These are phyloP conservation scores for Sebastes flavidus DNA, from an alignment of 2,797 vertebrate genomes.

Conservation along the genomic window DNA sequence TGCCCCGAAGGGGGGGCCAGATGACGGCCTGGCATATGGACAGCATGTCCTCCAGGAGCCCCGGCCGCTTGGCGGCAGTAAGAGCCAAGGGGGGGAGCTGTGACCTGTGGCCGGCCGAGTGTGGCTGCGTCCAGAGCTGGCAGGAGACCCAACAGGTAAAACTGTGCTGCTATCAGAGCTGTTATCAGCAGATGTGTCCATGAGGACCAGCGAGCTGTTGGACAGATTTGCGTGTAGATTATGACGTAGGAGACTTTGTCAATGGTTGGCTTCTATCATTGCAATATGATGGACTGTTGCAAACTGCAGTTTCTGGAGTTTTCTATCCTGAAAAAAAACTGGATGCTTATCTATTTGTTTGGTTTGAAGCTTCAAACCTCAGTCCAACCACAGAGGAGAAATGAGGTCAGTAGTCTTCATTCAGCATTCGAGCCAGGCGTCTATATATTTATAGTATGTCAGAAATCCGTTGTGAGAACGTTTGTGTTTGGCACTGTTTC, in stretches of 20 bases:
- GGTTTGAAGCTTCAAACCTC: background rate
- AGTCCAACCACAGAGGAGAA: background rate
- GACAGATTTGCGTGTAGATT: background rate
- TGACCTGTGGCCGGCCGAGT: conserved; percentile 83
- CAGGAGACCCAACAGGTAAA: conserved; percentile 83
- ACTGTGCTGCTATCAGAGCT: background rate
- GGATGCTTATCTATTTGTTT: background rate
- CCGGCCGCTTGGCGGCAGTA: conserved; percentile 62
- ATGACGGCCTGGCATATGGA: conserved; percentile 78
- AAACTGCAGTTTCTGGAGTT: background rate
- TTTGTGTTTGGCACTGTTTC: background rate
- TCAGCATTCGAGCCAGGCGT: background rate
- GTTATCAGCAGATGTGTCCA: background rate
- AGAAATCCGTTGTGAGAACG: background rate
- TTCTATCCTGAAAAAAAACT: background rate
- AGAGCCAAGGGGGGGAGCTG: conserved; percentile 81
- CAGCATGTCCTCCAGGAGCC: conserved; percentile 79
- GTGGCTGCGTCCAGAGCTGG: conserved; percentile 85
- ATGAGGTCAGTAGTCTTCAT: background rate
- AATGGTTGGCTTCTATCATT: background rate
- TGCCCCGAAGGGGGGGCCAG: conserved; percentile 78
- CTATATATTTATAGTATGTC: background rate
- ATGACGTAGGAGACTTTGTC: background rate
- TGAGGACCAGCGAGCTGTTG: background rate
- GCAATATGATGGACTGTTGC: background rate